Conservation (phyloP, 1,140 invertebrate genomes). For the Melipona quadrifasciata region DNA sequence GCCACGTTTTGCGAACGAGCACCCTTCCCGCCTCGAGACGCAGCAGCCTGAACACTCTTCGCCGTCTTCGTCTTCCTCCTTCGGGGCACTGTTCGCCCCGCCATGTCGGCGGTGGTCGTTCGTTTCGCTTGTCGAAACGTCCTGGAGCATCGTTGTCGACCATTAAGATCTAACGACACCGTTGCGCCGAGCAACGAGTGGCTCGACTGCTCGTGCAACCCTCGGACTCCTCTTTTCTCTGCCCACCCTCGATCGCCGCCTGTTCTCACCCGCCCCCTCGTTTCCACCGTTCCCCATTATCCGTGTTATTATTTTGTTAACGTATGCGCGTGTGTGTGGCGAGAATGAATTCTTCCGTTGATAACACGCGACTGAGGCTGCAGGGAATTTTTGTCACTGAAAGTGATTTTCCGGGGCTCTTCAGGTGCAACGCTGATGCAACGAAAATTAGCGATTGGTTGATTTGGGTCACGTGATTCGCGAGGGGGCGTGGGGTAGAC, state of each 20-base stretch:
- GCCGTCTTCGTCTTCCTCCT: background rate
- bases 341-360: background rate
- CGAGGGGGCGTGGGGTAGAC: too few species aligned
- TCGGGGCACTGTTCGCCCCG: background rate
- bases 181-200: conserved; percentile 45
- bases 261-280: background rate
- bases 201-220: conserved; percentile 8
- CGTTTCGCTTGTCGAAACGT: conserved; percentile 53
- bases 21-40: conserved; percentile 25
- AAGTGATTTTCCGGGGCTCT: too few species aligned
- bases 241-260: background rate
- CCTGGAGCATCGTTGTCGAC: conserved; percentile 48
- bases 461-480: too few species aligned
- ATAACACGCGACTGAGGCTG: background rate
- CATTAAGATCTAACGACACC: conserved; percentile 55
- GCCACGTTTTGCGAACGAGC: conserved; percentile 33
- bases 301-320: background rate
- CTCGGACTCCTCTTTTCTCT: conserved; percentile 10
- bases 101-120: background rate
- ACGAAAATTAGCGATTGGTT: too few species aligned
- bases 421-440: too few species aligned
- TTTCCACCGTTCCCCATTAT: background rate
- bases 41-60: background rate
- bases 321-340: background rate
- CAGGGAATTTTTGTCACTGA: too few species aligned